Evolutionary conservation across 92 coral and sea anemone genomes (phyloP), one percentile per base, ranked within the genome.

Genomic region (Epizoanthus rinbou): DNA sequence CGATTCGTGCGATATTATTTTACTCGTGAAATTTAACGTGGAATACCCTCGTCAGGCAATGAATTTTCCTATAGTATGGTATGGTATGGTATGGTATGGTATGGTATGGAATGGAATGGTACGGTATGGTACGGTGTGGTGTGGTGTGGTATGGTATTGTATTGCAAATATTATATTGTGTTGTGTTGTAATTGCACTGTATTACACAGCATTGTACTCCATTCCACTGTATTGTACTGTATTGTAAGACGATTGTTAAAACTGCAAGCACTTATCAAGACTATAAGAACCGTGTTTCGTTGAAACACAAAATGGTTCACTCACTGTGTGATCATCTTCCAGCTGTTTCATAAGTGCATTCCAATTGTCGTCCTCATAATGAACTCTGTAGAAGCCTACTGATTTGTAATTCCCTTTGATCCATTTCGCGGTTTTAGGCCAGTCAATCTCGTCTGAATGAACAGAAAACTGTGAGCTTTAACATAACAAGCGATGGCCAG

Each of bases 361-460:
- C 99, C 99, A 96, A 80, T 94, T 94, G 14, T 75, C 87, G 5
- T 85, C 82, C 1, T 96, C 96, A 74, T 96, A 96, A 60, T 93
- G 86, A 41, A 96, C 99, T 71, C 99, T 88, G 89, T 96, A 96
- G 84, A 85, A 96, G 5, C 99, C 99, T 25, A 81, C 71, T 76
- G 94, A 97, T 37, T 81, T 75, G 70, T 88, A 84, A 76, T 96
- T 96, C 5, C 92, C 98, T 86, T 96, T 96, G 79, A 96, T 91
- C 99, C 99, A 96, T 41, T 80, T 69, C 11, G 37, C 72, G 17
- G 72, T 84, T 10, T 10, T 28, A 13, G 94, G 95, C 93, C 93
- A 90, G 0, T 83, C 72, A 47, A 94, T 84, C 85, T 88, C 89
- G 21, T 83, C 99, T 96, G 25, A 4, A 71, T 79, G 45, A 65